Evolutionary conservation across 2,113 vertebrate genomes (phyloP).

Genomic region (Labeo rohita): DNA sequence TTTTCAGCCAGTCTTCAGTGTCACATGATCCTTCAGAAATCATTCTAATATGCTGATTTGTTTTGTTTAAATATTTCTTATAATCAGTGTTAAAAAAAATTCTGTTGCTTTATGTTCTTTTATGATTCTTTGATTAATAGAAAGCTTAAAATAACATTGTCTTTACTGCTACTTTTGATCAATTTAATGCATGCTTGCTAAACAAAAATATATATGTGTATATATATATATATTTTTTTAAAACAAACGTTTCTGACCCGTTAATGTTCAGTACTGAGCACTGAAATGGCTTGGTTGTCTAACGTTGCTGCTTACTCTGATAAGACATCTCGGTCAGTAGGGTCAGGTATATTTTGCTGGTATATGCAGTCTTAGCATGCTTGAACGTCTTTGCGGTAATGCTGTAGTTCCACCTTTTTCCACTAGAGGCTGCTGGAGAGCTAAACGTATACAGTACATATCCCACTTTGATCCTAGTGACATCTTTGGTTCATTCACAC

Average conservation of each 20-base stretch:
- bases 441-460: neutral
- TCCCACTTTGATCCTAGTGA: neutral
- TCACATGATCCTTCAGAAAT: neutral
- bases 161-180: neutral
- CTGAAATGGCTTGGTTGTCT: neutral
- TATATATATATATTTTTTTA: too few species aligned
- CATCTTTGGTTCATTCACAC: neutral
- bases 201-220: too few species aligned
- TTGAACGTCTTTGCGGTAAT: neutral
- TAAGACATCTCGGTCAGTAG: neutral
- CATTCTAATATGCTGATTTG: neutral
- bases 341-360: neutral
- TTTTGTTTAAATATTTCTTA: neutral
- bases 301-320: too few species aligned
- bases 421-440: constrained; percentile 8
- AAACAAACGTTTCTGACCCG: too few species aligned
- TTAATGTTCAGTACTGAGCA: too few species aligned
- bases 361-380: neutral
- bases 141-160: too few species aligned
- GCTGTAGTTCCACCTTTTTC: neutral
- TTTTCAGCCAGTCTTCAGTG: neutral
- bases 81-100: neutral
- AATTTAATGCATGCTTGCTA: neutral
- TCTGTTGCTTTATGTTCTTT: neutral
- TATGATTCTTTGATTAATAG: too few species aligned